phyloP scores from a whole-genome alignment of 1,140 invertebrate genomes.

The Octopus bimaculoides region DNA sequence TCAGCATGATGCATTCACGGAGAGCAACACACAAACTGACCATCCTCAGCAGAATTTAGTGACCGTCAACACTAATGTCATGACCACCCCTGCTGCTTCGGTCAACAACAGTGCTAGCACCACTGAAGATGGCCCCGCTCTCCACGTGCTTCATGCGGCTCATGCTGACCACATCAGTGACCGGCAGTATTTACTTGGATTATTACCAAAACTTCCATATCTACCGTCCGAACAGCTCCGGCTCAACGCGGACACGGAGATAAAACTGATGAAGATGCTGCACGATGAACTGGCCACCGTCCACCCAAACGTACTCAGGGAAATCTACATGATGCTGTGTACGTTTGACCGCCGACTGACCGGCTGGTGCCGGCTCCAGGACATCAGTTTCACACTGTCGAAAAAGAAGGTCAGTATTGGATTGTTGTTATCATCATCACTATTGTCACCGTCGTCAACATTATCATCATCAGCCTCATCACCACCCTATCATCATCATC shows the following conservation, averaged over 20 bases:
- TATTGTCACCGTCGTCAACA: too few species aligned
- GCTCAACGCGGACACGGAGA: conserved; percentile 15
- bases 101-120: conserved; percentile 1
- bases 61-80: conserved; percentile 21
- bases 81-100: not conserved
- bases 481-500: too few species aligned
- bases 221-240: conserved; percentile 21
- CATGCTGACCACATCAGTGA: not conserved
- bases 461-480: too few species aligned
- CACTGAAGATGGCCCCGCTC: not conserved
- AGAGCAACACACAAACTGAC: conserved; percentile 2
- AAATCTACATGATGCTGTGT: conserved; percentile 30
- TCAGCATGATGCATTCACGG: too few species aligned
- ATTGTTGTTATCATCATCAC: too few species aligned
- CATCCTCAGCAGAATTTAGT: conserved; percentile 19
- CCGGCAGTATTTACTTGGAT: conserved; percentile 16
- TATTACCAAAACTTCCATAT: conserved; percentile 25
- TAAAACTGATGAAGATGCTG: conserved; percentile 22
- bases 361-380: conserved; percentile 29
- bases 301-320: conserved; percentile 24
- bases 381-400: conserved; percentile 15
- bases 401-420: not conserved
- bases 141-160: conserved; percentile 7
- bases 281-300: conserved; percentile 19
- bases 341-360: conserved; percentile 23